Evolutionary conservation across 2,888 invertebrate species (phyloP).

Genomic region (Cetonia aurata): DNA sequence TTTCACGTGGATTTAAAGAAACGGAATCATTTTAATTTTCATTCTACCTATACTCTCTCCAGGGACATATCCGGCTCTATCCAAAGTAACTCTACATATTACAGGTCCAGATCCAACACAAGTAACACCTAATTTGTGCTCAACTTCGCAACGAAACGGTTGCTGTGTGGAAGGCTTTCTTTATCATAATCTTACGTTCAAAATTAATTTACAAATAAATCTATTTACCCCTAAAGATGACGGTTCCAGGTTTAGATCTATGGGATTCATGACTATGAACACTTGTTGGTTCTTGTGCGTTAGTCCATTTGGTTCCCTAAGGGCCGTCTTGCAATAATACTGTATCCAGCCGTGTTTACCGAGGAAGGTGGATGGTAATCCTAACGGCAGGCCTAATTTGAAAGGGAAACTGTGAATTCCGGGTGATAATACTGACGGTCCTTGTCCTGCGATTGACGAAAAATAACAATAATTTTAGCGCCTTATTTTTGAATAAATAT

Average conservation of each 20-base stretch:
- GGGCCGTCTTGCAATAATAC: conserved; percentile 91
- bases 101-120: conserved; percentile 92
- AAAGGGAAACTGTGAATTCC: conserved; percentile 97
- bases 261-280: conserved; percentile 97
- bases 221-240: conserved; percentile 84
- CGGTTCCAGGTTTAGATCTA: conserved; percentile 91
- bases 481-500: background rate
- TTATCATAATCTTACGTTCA: conserved; percentile 48
- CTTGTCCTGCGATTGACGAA: conserved; percentile 73
- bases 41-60: conserved; percentile 86
- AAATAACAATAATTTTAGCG: background rate
- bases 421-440: conserved; percentile 86
- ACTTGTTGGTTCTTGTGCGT: conserved; percentile 97
- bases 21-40: background rate
- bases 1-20: conserved; percentile 36
- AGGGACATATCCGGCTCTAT: conserved; percentile 94
- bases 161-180: conserved; percentile 72
- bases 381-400: conserved; percentile 90
- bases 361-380: conserved; percentile 91
- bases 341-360: conserved; percentile 97
- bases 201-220: too few relatives aligned
- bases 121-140: conserved; percentile 89
- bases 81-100: conserved; percentile 86
- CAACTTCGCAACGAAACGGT: conserved; percentile 92
- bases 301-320: conserved; percentile 88